These are phyloP conservation scores for Hirtodrosophila cameraria DNA, from an alignment of 2,888 invertebrate species.

Conservation along the genomic window DNA sequence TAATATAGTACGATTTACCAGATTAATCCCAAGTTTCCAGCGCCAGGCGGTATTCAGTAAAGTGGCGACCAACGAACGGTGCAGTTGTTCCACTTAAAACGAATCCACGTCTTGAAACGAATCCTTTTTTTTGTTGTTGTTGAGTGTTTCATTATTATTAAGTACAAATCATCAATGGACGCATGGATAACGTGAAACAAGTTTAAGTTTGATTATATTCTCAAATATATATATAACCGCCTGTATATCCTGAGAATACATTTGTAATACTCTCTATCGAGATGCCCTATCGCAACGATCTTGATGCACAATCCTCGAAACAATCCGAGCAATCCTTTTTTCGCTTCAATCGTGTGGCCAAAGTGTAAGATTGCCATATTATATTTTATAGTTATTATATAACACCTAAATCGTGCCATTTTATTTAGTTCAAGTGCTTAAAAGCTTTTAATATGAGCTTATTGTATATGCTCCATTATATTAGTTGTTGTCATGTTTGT, in stretches of 20 bases:
- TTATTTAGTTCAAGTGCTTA: conserved; percentile 19
- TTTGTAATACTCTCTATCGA: conserved; percentile 8
- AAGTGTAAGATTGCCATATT: conserved; percentile 81
- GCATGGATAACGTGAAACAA: conserved; percentile 59
- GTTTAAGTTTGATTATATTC: conserved; percentile 11
- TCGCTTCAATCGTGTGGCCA: conserved; percentile 81
- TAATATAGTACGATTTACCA: conserved; percentile 35
- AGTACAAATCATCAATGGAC: conserved; percentile 45
- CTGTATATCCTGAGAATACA: conserved; percentile 32
- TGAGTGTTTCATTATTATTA: conserved; percentile 1
- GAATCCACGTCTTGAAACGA: conserved; percentile 7
- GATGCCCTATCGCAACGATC: conserved; percentile 76
- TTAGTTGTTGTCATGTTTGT: conserved; percentile 48
- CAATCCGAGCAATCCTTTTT: conserved; percentile 79
- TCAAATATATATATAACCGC: conserved; percentile 23
- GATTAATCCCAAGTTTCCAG: conserved; percentile 41
- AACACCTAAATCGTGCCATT: conserved; percentile 40
- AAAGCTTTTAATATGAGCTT: conserved; percentile 40
- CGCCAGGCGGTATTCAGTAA: conserved; percentile 47
- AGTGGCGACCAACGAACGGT: conserved; percentile 47
- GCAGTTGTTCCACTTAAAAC: conserved; percentile 53
- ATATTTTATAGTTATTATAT: conserved; percentile 36
- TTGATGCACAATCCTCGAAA: conserved; percentile 71
- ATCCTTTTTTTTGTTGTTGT: too few species aligned
- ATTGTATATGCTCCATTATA: conserved; percentile 32